Evolutionary conservation across 2,888 invertebrate genomes (phyloP).

Genomic region (Drosophila mimica): DNA sequence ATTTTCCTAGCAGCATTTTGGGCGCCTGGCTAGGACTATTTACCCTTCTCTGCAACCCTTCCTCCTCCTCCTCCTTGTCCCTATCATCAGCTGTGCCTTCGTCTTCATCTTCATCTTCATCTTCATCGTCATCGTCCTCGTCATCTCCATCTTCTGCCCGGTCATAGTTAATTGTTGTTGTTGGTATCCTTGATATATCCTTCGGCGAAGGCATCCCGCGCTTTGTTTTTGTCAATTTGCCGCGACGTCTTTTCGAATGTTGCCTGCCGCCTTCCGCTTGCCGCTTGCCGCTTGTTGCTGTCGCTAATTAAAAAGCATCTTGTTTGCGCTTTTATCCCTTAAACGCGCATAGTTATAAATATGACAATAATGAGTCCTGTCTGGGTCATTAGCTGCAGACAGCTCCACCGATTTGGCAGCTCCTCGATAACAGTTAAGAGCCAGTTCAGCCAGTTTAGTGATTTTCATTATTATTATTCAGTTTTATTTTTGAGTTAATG

Average conservation of each 20-base stretch:
- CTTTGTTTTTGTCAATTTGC: constrained; percentile 44
- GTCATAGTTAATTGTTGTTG: constrained; percentile 40
- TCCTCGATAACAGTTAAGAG: neutral
- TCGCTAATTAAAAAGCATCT: constrained; percentile 75
- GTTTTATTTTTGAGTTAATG: no score
- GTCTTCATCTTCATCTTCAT: constrained; percentile 10
- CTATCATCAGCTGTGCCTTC: constrained; percentile 15
- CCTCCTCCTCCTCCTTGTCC: neutral
- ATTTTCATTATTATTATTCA: no score
- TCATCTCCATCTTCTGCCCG: constrained; percentile 16
- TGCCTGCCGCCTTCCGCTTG: constrained; percentile 22
- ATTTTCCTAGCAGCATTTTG: constrained; percentile 67
- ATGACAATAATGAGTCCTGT: constrained; percentile 35
- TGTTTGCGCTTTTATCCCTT: constrained; percentile 28
- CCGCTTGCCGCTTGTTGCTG: constrained; percentile 62
- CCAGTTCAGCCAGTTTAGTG: no score
- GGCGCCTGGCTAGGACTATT: constrained; percentile 44
- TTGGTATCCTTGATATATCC: constrained; percentile 39
- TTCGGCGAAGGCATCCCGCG: constrained; percentile 38
- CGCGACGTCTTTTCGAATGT: constrained; percentile 24
- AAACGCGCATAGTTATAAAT: constrained; percentile 27
- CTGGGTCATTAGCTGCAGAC: constrained; percentile 23
- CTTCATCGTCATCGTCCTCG: constrained; percentile 11
- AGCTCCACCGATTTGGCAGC: constrained; percentile 1
- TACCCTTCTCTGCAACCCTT: constrained; percentile 43